Evolutionary conservation across 2,888 invertebrate species (phyloP), one percentile per base, ranked within the genome.

Genomic region (Argyresthia goedartella): DNA sequence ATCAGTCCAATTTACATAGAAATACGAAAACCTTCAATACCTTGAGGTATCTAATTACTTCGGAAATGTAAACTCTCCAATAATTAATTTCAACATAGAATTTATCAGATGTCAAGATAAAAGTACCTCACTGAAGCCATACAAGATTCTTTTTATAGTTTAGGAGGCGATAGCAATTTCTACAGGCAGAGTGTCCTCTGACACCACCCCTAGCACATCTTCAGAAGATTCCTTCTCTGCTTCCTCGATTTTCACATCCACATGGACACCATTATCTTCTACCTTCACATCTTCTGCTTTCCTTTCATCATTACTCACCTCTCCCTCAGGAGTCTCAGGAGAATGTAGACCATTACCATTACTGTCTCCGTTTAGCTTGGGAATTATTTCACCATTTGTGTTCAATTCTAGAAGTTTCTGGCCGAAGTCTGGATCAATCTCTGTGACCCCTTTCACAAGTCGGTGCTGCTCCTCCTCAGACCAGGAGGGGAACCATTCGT

Each of bases 401-500:
- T 81, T 58, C 7, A 71, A 85, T 46, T 88, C 86, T 62, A 89
- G 87, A n/a, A 92, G 75, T 74, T 93, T 94, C 51, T 89, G 89
- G 2, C 91, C 91, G 66, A 95, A 94, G 53, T 88, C 89, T 0
- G 91, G 69, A 70, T 95, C 95, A 44, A 91, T 88, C 64, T 93
- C 92, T 33, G 90, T 89, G 33, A 95, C 89, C 56, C 91, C 90
- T 53, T 89, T 88, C 41, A 94, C 78, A 36, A 95, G 85, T 58
- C 89, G 88, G 41, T 91, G 91, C 66, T 91, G 92, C 57, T 94
- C 92, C 56, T 92, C 92, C 46, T 89, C 87, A 7, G 90, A 89
- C 95, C 95, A 95, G 61, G 91, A 91, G 13, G 91, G 89, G 63
- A 91, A 92, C 95, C 95, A 95, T 76, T 95, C 93, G 63, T 91